Percentiles rank a stretch among this genome's conserved stretches.
Evolutionary conservation across 2,888 invertebrate genomes (phyloP).

Genomic region (Noctua janthe): DNA sequence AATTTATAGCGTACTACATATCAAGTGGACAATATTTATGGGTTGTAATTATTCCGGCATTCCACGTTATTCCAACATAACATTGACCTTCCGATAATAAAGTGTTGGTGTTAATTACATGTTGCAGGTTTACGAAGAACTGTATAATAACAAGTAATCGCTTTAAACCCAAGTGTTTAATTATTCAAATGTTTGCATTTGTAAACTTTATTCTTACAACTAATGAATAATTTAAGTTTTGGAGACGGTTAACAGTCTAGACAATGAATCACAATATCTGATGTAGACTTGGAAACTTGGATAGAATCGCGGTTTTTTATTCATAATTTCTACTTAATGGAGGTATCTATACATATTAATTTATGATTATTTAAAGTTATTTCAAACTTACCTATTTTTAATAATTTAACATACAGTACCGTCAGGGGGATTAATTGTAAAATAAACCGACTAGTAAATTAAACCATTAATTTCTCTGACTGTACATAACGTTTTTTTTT

Average conservation of each 20-base stretch:
- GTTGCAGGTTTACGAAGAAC: background rate
- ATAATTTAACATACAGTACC: background rate
- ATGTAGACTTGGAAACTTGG: slow-evolving; percentile 29
- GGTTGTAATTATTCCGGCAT: background rate
- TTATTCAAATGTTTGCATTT: slow-evolving; percentile 22
- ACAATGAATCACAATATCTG: slow-evolving; percentile 46
- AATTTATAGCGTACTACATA: background rate
- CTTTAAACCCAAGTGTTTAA: background rate
- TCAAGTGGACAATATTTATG: background rate
- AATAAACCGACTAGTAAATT: background rate
- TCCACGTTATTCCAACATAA: background rate
- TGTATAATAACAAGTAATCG: background rate
- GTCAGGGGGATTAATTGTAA: background rate
- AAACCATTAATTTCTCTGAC: background rate
- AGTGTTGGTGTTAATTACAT: background rate
- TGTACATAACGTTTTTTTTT: background rate
- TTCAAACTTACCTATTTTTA: background rate
- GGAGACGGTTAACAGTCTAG: slow-evolving; percentile 32
- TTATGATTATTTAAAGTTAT: background rate
- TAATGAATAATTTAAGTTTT: slow-evolving; percentile 40
- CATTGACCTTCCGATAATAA: background rate
- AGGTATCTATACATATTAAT: background rate
- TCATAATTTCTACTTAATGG: background rate
- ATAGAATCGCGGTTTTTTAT: background rate
- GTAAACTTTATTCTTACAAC: slow-evolving; percentile 20